Base-by-base conservation (phyloP, 1,140 invertebrate species). In the Luehdorfia chinensis region DNA sequence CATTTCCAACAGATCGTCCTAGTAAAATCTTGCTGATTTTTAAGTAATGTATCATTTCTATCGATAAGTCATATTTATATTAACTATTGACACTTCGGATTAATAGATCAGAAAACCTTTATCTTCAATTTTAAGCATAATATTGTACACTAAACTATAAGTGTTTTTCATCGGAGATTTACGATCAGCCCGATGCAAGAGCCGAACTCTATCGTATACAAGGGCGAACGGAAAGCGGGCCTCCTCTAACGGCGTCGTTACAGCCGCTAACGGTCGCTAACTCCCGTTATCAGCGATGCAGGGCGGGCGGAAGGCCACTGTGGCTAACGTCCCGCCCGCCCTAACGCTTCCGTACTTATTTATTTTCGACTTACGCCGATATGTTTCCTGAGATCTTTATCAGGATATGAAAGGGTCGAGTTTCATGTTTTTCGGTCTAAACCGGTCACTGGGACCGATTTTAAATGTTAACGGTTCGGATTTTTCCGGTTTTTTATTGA, bases 321-420 rank as follows among this genome's bases (percentile, higher is more conserved):
- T 59, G 69, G 63, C 59, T 59, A 63, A 63, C 61, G 55, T 60
- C 52, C 63, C 63, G 66, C 64, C 61, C 67, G 66, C 67, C 73
- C 66, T 80, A 76, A 78, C 76, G 69, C 70, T 68, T 76, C 73
- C 75, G 76, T 60, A 75, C 65, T 75, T 76, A 74, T 76, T 79
- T 79, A 79, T 68, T 72, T 61, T 49, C 54, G 44, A 58, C 50
- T 64, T 62, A 59, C 46, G 39, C 49, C 41, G 71, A 77, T 74
- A 66, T 71, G 66, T 71, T 78, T 75, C 75, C 71, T 68, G 59
- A 48, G 59, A 75, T 66, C 28, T 2, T 30, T 59, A 66, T 66
- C 64, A 32, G 33, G 18, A 12, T 23, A 5, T 5, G 16, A 37
- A 46, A 47, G 50, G 53, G 50, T 44, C 36, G 25, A 19, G 32